Conservation (phyloP, 2,797 vertebrate species). For the Poeciliopsis infans region DNA sequence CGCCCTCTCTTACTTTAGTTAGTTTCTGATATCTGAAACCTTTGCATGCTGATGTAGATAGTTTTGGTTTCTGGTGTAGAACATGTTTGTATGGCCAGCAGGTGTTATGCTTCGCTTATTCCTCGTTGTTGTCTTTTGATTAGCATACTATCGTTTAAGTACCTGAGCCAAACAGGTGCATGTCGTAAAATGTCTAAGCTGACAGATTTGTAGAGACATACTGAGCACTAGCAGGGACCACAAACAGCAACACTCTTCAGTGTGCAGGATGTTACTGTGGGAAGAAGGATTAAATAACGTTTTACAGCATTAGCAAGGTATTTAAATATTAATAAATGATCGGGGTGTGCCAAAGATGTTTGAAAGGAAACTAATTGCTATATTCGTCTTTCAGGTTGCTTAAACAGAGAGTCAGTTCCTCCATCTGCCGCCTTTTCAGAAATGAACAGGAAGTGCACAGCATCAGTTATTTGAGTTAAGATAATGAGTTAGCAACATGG, state of each 20-base stretch:
- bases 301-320: neutral
- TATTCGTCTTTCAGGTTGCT: neutral
- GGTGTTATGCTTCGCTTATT: conserved; percentile 12
- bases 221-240: neutral
- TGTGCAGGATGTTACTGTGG: neutral
- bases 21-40: conserved; percentile 17
- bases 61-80: conserved; percentile 13
- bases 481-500: too few relatives aligned
- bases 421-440: neutral
- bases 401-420: neutral
- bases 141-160: conserved; percentile 38
- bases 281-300: neutral
- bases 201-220: conserved; percentile 50
- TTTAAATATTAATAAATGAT: neutral
- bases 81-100: conserved; percentile 12
- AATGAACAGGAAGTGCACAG: neutral
- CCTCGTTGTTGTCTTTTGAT: conserved; percentile 39
- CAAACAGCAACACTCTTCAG: neutral
- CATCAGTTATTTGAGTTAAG: neutral
- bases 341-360: neutral
- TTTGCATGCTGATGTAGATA: conserved; percentile 13
- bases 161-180: conserved; percentile 66
- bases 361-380: neutral
- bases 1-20: conserved; percentile 2
- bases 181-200: conserved; percentile 52